Percentiles rank a stretch among this genome's conserved stretches.
Conservation (phyloP, 2,888 invertebrate species). For the Nemurella pictetii region DNA sequence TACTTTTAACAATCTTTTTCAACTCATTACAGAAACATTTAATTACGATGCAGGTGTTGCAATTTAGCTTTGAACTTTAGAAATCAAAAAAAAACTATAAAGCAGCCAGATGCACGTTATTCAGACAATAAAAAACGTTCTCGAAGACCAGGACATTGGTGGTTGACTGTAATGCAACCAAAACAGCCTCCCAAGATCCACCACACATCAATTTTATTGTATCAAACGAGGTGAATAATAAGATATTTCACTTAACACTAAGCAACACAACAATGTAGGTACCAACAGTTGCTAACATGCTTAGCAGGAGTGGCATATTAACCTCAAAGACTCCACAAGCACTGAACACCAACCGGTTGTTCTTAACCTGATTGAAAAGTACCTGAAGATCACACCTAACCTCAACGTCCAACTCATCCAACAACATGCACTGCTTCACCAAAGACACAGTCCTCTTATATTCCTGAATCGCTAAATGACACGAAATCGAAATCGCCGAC, state of each 20-base stretch:
- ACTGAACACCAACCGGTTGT: neutral
- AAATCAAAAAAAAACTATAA: no score
- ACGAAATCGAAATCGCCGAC: neutral
- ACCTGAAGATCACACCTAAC: neutral
- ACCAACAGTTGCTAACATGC: neutral
- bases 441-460: neutral
- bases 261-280: neutral
- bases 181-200: no score
- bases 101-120: no score
- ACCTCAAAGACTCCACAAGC: neutral
- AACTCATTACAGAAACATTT: no score
- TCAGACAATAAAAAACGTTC: no score
- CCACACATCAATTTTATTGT: no score
- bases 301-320: neutral
- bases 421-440: neutral
- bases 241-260: neutral
- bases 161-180: no score
- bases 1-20: no score
- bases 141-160: no score
- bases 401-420: neutral
- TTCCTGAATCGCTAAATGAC: neutral
- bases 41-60: no score
- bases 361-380: neutral
- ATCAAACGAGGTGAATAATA: no score
- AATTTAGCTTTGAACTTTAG: no score